These are phyloP conservation scores for Sparus aurata DNA, from an alignment of 2,797 vertebrate genomes.

Conservation along the genomic window DNA sequence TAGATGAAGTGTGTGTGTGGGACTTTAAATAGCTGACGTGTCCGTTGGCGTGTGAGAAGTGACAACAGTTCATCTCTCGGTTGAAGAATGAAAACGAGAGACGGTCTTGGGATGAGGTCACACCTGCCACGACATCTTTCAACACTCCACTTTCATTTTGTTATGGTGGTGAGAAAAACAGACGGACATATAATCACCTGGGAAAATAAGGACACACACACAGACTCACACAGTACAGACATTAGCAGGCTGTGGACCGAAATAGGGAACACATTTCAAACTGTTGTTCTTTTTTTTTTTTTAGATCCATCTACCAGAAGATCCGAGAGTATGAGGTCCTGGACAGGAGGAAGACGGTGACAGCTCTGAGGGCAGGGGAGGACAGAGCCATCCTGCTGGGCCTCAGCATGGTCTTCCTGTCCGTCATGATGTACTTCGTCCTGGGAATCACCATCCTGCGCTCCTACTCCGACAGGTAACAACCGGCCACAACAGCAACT, in stretches of 20 bases:
- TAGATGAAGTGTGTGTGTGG: background rate
- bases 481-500: background rate
- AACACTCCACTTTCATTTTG: too few relatives aligned
- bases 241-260: too few relatives aligned
- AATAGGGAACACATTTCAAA: background rate
- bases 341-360: conserved; percentile 97
- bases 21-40: background rate
- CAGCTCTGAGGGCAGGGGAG: conserved; percentile 94
- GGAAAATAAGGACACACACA: too few relatives aligned
- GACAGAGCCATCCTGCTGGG: conserved; percentile 95
- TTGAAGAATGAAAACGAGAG: background rate
- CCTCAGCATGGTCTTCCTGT: conserved; percentile 93
- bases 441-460: conserved; percentile 94
- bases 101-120: too few relatives aligned
- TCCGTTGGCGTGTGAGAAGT: background rate
- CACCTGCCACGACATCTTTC: too few relatives aligned
- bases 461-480: conserved; percentile 94
- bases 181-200: too few relatives aligned
- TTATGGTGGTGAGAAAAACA: too few relatives aligned
- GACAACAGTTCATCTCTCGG: background rate
- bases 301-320: conserved; percentile 96
- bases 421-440: conserved; percentile 96
- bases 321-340: conserved; percentile 92
- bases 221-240: too few relatives aligned
- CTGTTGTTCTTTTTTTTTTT: conserved; percentile 10